Evolutionary conservation across 2,113 vertebrate species (phyloP).

Genomic region (Suncus etruscus): DNA sequence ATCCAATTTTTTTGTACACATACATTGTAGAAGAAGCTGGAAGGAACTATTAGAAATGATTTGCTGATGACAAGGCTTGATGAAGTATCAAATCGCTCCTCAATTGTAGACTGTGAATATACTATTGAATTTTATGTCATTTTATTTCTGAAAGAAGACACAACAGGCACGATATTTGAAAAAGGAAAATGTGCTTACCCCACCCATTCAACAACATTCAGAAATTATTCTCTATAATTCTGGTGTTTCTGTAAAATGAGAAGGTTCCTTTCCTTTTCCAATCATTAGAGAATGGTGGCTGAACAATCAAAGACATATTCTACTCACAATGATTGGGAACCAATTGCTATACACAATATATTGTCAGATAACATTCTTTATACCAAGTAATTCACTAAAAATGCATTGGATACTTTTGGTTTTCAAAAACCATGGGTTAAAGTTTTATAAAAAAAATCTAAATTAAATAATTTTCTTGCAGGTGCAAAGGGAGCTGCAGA

Average conservation of each 20-base stretch:
- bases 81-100: slow-evolving; percentile 29
- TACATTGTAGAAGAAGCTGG: slow-evolving; percentile 62
- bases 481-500: background rate
- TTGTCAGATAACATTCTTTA: background rate
- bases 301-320: background rate
- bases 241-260: background rate
- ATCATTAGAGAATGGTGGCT: background rate
- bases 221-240: background rate
- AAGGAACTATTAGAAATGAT: slow-evolving; percentile 54
- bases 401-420: background rate
- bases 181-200: slow-evolving; percentile 32
- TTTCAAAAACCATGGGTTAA: background rate
- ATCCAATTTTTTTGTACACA: slow-evolving; percentile 70
- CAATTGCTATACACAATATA: background rate
- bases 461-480: background rate
- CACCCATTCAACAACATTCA: background rate
- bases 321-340: background rate
- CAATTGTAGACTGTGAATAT: slow-evolving; percentile 17
- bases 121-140: slow-evolving; percentile 66
- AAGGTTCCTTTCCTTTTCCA: background rate
- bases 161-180: background rate
- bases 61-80: slow-evolving; percentile 65
- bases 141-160: slow-evolving; percentile 52
- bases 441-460: background rate
- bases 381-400: background rate